Evolutionary conservation across 2,797 vertebrate genomes (phyloP), one percentile per base, ranked within the genome.

Genomic region (Malacoctenus gilli): DNA sequence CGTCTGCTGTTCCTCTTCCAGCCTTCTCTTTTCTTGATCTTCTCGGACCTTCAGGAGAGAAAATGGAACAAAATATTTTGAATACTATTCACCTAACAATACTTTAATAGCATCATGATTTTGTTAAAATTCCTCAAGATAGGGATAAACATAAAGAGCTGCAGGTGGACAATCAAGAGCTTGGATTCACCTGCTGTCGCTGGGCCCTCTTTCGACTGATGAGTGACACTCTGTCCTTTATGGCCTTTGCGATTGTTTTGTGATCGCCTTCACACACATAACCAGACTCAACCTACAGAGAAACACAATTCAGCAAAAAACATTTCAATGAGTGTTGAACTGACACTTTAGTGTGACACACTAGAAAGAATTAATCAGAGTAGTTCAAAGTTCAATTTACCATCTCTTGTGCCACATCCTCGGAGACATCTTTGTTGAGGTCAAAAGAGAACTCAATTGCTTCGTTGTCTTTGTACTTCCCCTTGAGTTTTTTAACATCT

Each of bases 361-460:
- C 39, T 5, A 21, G 19, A 37, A 18, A n/a, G 18, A 20, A 8
- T 25, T 35, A 46, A 21, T 60, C 20, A 41, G 14, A 32, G 13
- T n/a, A n/a, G 31, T 55, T 40, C 47, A 32, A 67, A 31, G 25
- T 32, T 55, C 1, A 51, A 82, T 84, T 93, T 85, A 99, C 96
- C 97, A 99, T 99, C 92, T 99, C 97, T 84, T 98, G 96, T 44
- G 97, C 95, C 80, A 99, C 97, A 43, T 97, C 96, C 71, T 99
- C 97, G 28, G 97, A 93, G 47, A 97, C 93, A 42, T 99, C 97
- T 89, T 95, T 97, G 81, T 89, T 92, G 83, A 99, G 92, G 83
- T 99, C 96, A 90, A 99, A 99, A 44, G 95, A 98, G 91, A 99
- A 99, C 73, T 99, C 97, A 63, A 99, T 97, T 56, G 97, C 96